Evolutionary conservation across 2,797 vertebrate species (phyloP).

Genomic region (Myotis findleyi): DNA sequence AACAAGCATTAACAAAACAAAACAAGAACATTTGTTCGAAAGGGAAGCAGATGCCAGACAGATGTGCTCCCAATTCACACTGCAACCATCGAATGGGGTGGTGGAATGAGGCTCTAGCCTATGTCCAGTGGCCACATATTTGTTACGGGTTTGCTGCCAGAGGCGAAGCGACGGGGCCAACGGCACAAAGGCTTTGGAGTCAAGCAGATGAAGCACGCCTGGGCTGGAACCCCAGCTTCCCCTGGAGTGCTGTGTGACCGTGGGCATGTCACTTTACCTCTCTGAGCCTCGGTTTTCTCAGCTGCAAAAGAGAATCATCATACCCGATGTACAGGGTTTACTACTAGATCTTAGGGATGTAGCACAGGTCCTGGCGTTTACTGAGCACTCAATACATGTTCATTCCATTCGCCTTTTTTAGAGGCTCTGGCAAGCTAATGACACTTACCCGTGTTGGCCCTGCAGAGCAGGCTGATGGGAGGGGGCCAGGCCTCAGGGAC

Average conservation of each 20-base stretch:
- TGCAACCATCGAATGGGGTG: accelerated
- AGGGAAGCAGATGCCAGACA: not conserved
- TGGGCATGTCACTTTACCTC: not conserved
- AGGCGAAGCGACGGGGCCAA: not conserved
- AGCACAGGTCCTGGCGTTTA: accelerated
- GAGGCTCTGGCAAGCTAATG: not conserved
- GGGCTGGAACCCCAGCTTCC: not conserved
- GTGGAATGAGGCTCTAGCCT: not conserved
- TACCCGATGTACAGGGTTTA: not conserved
- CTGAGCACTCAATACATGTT: not conserved
- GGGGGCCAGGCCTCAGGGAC: accelerated
- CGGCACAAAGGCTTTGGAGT: not conserved
- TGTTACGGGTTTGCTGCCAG: not conserved
- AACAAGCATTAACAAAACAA: not conserved
- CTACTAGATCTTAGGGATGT: not conserved
- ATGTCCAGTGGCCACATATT: not conserved
- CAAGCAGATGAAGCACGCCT: not conserved
- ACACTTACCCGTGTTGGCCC: not conserved
- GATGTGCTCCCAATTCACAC: not conserved
- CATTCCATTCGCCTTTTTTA: too few species aligned
- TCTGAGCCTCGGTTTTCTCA: not conserved
- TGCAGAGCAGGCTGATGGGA: not conserved
- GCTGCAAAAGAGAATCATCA: not conserved
- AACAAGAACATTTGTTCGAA: not conserved
- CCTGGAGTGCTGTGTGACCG: not conserved